Conservation (phyloP, 2,888 invertebrate species). For the Lasioglossum lativentre region DNA sequence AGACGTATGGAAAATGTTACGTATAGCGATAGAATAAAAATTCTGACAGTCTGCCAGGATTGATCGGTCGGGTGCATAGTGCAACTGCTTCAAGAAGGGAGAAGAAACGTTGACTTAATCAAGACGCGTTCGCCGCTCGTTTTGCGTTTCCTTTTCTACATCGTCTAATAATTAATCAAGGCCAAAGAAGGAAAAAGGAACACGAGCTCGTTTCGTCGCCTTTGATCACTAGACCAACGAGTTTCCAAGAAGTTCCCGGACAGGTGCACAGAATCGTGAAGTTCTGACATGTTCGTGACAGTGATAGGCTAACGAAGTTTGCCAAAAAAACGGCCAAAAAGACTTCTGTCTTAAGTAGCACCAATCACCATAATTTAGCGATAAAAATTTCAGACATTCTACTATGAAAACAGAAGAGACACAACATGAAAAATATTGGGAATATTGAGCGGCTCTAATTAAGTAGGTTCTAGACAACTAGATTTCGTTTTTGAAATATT, state of each 20-base stretch:
- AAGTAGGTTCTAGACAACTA: no score
- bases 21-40: no score
- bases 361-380: no score
- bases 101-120: not conserved
- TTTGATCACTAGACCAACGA: slow-evolving; percentile 30
- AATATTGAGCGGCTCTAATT: no score
- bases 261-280: not conserved
- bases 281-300: no score
- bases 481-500: no score
- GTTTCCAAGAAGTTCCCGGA: slow-evolving; percentile 29
- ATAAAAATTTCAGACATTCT: no score
- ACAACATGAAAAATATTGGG: no score
- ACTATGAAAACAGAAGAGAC: no score
- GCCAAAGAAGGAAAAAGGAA: slow-evolving; percentile 4
- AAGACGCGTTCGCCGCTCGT: not conserved
- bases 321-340: not conserved
- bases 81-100: not conserved
- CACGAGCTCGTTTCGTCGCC: slow-evolving; percentile 11
- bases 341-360: no score
- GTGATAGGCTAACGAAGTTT: no score
- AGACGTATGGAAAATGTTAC: no score
- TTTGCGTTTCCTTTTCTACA: slow-evolving; percentile 7
- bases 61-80: not conserved
- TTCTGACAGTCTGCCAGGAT: not conserved
- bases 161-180: slow-evolving; percentile 42